Evolutionary conservation across 1,140 invertebrate genomes (phyloP).

Genomic region (Patella vulgata): DNA sequence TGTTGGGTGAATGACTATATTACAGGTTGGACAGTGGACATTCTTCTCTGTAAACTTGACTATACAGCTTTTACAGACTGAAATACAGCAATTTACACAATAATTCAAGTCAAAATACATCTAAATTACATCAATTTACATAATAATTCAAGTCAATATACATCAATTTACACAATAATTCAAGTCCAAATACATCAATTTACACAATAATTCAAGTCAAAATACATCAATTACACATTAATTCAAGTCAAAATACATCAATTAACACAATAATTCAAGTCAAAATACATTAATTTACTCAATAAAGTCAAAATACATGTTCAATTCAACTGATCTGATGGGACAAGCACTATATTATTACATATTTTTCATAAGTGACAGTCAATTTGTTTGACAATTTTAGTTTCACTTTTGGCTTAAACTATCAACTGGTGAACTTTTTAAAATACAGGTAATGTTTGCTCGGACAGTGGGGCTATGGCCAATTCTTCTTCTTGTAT

Average conservation of each 20-base stretch:
- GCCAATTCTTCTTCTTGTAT: too few relatives aligned
- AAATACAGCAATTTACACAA: constrained; percentile 21
- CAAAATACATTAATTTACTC: too few relatives aligned
- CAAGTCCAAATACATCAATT: neutral
- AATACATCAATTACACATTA: constrained; percentile 1
- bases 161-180: constrained; percentile 4
- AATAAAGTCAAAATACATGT: too few relatives aligned
- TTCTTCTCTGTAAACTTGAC: constrained; percentile 63
- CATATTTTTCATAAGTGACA: too few relatives aligned
- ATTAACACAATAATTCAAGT: neutral
- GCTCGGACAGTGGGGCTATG: too few relatives aligned
- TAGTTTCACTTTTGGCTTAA: too few relatives aligned
- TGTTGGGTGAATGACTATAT: constrained; percentile 65
- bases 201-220: neutral
- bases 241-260: constrained; percentile 1
- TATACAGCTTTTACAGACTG: constrained; percentile 67
- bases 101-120: constrained; percentile 1
- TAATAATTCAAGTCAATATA: neutral
- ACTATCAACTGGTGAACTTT: too few relatives aligned
- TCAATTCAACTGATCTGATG: too few relatives aligned
- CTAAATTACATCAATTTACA: neutral
- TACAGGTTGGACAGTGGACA: constrained; percentile 63
- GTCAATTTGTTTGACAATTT: too few relatives aligned
- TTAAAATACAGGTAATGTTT: too few relatives aligned
- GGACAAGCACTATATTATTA: too few relatives aligned